Evolutionary conservation across 2,888 invertebrate species (phyloP).

Genomic region (Drosophila pseudotalamancana): DNA sequence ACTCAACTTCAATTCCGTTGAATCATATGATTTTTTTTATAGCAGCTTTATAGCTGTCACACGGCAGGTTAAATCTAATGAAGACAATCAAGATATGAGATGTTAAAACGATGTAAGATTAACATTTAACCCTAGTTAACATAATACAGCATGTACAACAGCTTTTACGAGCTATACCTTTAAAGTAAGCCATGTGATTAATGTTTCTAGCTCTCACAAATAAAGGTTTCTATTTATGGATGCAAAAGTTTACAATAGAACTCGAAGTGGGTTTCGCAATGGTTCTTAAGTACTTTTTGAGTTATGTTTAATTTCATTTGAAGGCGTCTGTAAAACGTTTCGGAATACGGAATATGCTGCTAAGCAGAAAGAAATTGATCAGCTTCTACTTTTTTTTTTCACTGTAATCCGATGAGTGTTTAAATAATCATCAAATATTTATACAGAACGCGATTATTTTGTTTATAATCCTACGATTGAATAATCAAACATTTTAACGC

Average conservation of each 20-base stretch:
- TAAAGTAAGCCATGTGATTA: neutral
- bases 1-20: conserved; percentile 3
- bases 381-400: no score
- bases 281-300: neutral
- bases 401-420: neutral
- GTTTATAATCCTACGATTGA: conserved; percentile 7
- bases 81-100: neutral
- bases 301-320: neutral
- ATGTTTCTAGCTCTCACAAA: neutral
- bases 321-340: neutral
- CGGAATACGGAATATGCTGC: neutral
- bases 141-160: neutral
- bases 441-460: conserved; percentile 1
- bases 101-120: neutral
- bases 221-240: neutral
- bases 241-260: neutral
- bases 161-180: no score
- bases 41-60: conserved; percentile 10
- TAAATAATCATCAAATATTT: neutral
- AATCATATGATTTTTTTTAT: conserved; percentile 15
- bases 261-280: neutral
- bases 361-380: neutral
- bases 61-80: conserved; percentile 10
- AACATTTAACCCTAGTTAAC: neutral
- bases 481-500: conserved; percentile 11